phyloP scores from a whole-genome alignment of 1,140 invertebrate genomes.

The Caerostris darwini region DNA sequence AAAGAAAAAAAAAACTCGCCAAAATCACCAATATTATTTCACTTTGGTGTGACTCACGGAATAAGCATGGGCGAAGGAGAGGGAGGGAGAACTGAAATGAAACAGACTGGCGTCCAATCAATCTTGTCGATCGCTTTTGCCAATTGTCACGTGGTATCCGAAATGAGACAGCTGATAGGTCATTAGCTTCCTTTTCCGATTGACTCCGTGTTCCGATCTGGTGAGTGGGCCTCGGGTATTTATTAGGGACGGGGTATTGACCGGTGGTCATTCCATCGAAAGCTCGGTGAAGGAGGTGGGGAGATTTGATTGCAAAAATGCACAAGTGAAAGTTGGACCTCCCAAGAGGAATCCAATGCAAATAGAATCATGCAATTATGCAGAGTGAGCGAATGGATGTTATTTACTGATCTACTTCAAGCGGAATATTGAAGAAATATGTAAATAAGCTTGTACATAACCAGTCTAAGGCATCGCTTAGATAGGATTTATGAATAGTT shows the following conservation, averaged over 20 bases:
- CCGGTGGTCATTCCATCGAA: background rate
- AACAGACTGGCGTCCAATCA: constrained; percentile 57
- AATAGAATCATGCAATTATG: no score
- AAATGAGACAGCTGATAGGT: constrained; percentile 69
- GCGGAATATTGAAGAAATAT: no score
- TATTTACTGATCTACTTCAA: no score
- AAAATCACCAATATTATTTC: constrained; percentile 42
- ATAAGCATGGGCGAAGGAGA: background rate
- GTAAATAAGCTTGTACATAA: no score
- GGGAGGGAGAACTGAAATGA: constrained; percentile 12
- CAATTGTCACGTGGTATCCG: constrained; percentile 70
- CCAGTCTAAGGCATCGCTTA: no score
- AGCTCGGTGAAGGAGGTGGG: background rate
- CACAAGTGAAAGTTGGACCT: no score
- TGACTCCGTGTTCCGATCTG: constrained; percentile 12
- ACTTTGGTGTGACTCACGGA: constrained; percentile 26
- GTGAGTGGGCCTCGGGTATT: constrained; percentile 4
- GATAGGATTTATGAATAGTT: no score
- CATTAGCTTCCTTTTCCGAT: constrained; percentile 52
- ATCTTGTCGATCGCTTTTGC: constrained; percentile 59
- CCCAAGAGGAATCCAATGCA: no score
- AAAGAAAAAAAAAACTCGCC: background rate
- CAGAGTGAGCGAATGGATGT: no score
- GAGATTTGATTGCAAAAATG: background rate
- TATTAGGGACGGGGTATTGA: constrained; percentile 39